Conservation (phyloP, 2,113 vertebrate species). For the Oncorhynchus clarkii region DNA sequence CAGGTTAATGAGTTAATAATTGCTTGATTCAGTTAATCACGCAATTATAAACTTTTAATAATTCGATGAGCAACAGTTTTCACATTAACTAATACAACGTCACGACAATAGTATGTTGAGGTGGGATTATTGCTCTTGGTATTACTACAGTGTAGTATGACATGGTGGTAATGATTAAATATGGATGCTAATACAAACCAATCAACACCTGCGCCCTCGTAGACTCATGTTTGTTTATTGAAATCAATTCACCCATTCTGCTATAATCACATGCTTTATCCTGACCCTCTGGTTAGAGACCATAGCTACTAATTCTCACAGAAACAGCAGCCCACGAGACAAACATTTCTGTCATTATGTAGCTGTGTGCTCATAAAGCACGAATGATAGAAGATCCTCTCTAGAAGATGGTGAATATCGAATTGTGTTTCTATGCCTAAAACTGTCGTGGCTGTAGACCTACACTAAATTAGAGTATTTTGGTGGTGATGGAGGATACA, state of each 20-base stretch:
- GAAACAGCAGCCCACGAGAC: too few relatives aligned
- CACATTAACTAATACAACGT: too few relatives aligned
- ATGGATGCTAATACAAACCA: background rate
- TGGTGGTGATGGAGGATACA: background rate
- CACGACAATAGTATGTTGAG: too few relatives aligned
- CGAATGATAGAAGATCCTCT: background rate
- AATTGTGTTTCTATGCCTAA: background rate
- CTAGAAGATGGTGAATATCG: background rate
- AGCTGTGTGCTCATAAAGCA: too few relatives aligned
- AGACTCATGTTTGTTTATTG: background rate
- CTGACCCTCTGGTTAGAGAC: background rate
- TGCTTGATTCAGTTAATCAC: too few relatives aligned
- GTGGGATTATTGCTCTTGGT: too few relatives aligned
- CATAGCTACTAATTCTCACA: background rate
- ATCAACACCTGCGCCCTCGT: too few relatives aligned
- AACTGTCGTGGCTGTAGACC: background rate
- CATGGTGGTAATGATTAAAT: background rate
- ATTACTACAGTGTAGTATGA: too few relatives aligned
- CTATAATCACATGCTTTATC: background rate
- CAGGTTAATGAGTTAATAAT: too few relatives aligned
- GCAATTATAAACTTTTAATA: too few relatives aligned
- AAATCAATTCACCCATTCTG: constrained; percentile 1
- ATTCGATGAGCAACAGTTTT: too few relatives aligned
- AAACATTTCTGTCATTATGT: too few relatives aligned
- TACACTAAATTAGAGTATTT: background rate